Evolutionary conservation across 2,888 invertebrate species (phyloP).

Genomic region (Xanthorhoe spadicearia): DNA sequence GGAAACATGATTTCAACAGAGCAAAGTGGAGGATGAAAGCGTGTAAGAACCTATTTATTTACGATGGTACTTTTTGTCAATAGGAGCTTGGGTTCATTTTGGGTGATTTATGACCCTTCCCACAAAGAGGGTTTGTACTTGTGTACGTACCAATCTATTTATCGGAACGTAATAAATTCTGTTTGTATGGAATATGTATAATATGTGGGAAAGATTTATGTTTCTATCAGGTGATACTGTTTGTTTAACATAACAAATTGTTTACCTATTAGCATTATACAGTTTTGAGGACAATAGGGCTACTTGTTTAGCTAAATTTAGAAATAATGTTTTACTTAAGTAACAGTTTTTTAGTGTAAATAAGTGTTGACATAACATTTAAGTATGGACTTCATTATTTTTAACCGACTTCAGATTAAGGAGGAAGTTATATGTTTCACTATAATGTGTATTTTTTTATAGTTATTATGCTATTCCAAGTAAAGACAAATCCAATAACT

Average conservation of each 20-base stretch:
- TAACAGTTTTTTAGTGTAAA: too few relatives aligned
- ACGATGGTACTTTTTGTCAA: constrained; percentile 75
- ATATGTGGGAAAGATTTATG: constrained; percentile 45
- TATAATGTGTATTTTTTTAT: too few relatives aligned
- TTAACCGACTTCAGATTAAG: too few relatives aligned
- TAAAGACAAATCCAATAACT: too few relatives aligned
- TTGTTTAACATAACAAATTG: background rate
- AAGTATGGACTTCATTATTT: too few relatives aligned
- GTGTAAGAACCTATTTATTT: constrained; percentile 70
- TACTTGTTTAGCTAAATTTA: too few relatives aligned
- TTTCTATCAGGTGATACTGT: constrained; percentile 36
- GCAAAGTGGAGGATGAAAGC: constrained; percentile 53
- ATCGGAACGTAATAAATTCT: constrained; percentile 73
- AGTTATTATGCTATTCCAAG: too few relatives aligned
- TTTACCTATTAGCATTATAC: background rate
- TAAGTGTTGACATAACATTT: too few relatives aligned
- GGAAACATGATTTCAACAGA: constrained; percentile 57
- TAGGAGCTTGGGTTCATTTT: constrained; percentile 67
- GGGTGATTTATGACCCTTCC: constrained; percentile 73
- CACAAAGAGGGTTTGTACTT: constrained; percentile 68
- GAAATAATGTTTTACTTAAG: too few relatives aligned
- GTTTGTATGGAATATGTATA: constrained; percentile 51
- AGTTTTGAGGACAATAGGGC: too few relatives aligned
- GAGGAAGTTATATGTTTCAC: too few relatives aligned
- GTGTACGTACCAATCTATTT: constrained; percentile 60